Conservation (phyloP, 2,888 invertebrate genomes). For the Pheosia tremula region DNA sequence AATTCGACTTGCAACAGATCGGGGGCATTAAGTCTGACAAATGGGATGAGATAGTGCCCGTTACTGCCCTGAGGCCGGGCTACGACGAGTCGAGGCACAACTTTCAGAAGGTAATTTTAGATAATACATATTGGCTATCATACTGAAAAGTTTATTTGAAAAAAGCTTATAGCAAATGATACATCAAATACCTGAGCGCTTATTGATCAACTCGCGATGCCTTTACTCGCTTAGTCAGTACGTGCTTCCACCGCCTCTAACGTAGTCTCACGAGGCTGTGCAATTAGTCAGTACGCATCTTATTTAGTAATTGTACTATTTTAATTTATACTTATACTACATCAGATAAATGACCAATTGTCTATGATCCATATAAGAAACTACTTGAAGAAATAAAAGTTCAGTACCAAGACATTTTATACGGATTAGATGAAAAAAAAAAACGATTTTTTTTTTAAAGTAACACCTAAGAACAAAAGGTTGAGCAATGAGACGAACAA, state of each 20-base stretch:
- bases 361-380: no score
- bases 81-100: conserved; percentile 84
- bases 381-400: not conserved
- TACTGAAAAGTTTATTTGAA: not conserved
- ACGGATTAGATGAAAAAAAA: not conserved
- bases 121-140: not conserved
- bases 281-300: no score
- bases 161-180: no score
- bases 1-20: conserved; percentile 72
- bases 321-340: no score
- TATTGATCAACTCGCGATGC: no score
- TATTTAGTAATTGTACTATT: no score
- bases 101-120: conserved; percentile 73
- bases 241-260: no score
- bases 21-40: conserved; percentile 72
- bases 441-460: not conserved
- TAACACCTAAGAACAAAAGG: not conserved
- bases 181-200: no score
- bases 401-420: not conserved
- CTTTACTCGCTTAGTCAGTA: no score
- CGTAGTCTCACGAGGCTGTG: no score
- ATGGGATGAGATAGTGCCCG: conserved; percentile 84
- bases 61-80: conserved; percentile 81
- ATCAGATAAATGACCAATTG: no score
- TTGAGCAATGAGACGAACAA: conserved; percentile 1